A percentile compares a stretch with the other conserved stretches of the same genome.
These are phyloP conservation scores for Drosophila virilis DNA, from an alignment of 1,140 invertebrate species.

Conservation along the genomic window DNA sequence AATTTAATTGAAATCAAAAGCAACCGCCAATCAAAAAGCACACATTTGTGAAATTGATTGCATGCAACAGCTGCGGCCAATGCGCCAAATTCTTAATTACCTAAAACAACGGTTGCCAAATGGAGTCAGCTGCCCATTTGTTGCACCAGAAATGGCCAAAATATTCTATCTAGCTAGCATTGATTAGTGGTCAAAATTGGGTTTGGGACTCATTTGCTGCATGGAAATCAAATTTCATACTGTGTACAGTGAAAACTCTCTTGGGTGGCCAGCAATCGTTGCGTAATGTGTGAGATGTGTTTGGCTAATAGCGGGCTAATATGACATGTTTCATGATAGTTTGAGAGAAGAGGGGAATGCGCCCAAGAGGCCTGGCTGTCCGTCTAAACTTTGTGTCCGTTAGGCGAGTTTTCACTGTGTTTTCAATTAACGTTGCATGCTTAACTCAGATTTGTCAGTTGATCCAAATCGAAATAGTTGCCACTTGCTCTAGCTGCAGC, in stretches of 20 bases:
- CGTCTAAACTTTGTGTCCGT: too few species aligned
- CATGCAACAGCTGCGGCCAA: slow-evolving; percentile 13
- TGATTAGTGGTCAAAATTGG: slow-evolving; percentile 27
- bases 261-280: too few species aligned
- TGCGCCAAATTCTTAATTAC: slow-evolving; percentile 57
- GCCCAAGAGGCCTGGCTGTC: too few species aligned
- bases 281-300: too few species aligned
- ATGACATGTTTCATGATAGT: too few species aligned
- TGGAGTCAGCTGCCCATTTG: background rate
- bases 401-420: too few species aligned
- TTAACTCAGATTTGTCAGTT: slow-evolving; percentile 17
- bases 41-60: slow-evolving; percentile 33
- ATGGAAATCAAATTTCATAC: slow-evolving; percentile 31
- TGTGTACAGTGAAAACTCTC: background rate
- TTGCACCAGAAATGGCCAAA: slow-evolving; percentile 8
- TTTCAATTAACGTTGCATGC: slow-evolving; percentile 46
- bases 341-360: too few species aligned
- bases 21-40: slow-evolving; percentile 32
- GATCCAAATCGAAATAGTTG: slow-evolving; percentile 12
- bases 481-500: too few species aligned
- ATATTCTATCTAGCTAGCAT: slow-evolving; percentile 21
- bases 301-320: too few species aligned
- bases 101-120: slow-evolving; percentile 20
- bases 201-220: background rate
- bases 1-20: slow-evolving; percentile 14